Evolutionary conservation across 92 coral and sea anemone species (phyloP).

Genomic region (Phenganax marumi): DNA sequence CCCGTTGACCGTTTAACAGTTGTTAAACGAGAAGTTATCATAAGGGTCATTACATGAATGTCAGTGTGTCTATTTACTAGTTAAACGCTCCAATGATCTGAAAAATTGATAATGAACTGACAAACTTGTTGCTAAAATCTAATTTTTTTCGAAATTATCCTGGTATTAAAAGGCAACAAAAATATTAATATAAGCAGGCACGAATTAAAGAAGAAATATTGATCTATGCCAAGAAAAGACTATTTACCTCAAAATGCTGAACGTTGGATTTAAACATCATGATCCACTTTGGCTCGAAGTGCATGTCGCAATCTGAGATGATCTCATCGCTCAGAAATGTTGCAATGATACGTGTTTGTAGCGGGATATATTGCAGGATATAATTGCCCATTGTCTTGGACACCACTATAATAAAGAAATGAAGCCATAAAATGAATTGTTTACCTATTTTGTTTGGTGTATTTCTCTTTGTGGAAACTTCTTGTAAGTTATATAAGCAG

Average conservation of each 20-base stretch:
- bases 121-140: neutral
- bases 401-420: neutral
- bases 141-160: neutral
- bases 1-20: too few relatives aligned
- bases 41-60: too few relatives aligned
- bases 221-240: too few relatives aligned
- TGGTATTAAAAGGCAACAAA: neutral
- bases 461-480: neutral
- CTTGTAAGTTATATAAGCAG: neutral
- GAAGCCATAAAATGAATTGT: neutral
- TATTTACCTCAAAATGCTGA: too few relatives aligned
- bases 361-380: neutral
- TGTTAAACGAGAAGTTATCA: too few relatives aligned
- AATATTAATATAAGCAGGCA: neutral
- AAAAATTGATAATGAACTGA: neutral
- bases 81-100: conserved; percentile 1
- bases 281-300: neutral
- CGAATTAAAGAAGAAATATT: too few relatives aligned
- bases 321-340: conserved; percentile 8
- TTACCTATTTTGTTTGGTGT: neutral
- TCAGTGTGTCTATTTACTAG: neutral
- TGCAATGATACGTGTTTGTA: neutral
- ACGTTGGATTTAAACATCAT: neutral
- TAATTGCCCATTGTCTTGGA: neutral
- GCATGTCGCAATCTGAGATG: neutral